Base-by-base conservation (phyloP, 2,888 invertebrate genomes). In the Scrobipalpa atriplicella region DNA sequence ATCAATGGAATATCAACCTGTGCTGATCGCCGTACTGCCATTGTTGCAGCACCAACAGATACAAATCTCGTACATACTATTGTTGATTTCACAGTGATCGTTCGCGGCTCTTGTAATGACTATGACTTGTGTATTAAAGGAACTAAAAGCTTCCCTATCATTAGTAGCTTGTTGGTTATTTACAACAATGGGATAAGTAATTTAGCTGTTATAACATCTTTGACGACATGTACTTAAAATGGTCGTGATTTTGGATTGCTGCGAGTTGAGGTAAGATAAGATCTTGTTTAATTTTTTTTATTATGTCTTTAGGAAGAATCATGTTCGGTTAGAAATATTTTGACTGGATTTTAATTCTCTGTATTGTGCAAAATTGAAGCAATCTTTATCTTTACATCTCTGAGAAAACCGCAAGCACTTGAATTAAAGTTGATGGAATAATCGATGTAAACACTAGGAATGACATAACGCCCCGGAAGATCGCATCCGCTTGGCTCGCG, bases 381-480 rank as follows among this genome's bases (percentile, higher is more conserved):
- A 11, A 47, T 47, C 7, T 47, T 10, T 16, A 13, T 47, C n/a
- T 47, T 47, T 47, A 47, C 16, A n/a, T 29, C 16, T 47, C n/a
- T n/a, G 47, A n/a, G n/a, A 11, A 13, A 43, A 2, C 13, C 13
- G 11, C 13, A 43, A 10, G 43, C 13, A 3, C 11, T 16, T 47
- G 47, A 47, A n/a, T 10, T 29, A 5, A 47, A 47, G 47, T 63
- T 38, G 52, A 52, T 63, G 52, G 63, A 63, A 63, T 21, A 18
- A 51, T 56, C 39, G 7, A 60, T 61, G 65, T 65, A 65, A 65
- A 65, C 65, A 65, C 5, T 51, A 41, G 43, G 29, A 66, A 78
- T 89, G 88, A 89, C 85, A 89, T 86, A 87, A 89, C 79, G 72
- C 71, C 77, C 87, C 90, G 90, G 90, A 90, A 89, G 82, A 86